Percentiles rank a stretch among this genome's conserved stretches.
These are phyloP conservation scores for Mormyrus iriodes DNA, from an alignment of 2,113 vertebrate genomes.

Conservation along the genomic window DNA sequence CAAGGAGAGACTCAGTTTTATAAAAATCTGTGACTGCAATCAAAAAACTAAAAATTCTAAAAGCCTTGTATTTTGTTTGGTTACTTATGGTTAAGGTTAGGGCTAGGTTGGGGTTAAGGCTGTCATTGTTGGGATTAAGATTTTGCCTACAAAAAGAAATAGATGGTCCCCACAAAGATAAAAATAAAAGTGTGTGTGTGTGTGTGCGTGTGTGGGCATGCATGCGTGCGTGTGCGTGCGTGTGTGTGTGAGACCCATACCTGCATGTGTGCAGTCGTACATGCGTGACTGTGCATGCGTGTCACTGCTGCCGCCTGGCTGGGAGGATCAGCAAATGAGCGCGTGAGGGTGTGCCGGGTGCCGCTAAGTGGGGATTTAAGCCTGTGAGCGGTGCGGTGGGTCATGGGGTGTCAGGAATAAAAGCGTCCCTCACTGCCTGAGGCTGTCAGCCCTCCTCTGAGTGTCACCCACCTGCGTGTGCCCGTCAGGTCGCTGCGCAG, in stretches of 20 bases:
- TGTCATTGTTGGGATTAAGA: background rate
- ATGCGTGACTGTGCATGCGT: background rate
- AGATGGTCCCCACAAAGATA: background rate
- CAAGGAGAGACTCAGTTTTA: background rate
- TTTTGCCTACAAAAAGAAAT: background rate
- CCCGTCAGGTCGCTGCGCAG: conserved; percentile 23
- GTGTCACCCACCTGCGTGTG: conserved; percentile 50
- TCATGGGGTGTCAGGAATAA: conserved; percentile 37
- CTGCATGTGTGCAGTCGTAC: background rate
- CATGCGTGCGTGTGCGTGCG: conserved; percentile 14
- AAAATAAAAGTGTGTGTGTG: background rate
- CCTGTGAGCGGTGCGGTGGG: conserved; percentile 11
- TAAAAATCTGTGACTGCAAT: background rate
- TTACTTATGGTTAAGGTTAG: background rate
- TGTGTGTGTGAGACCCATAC: background rate
- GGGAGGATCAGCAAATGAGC: background rate
- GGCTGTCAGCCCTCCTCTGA: conserved; percentile 50
- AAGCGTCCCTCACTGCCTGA: conserved; percentile 38
- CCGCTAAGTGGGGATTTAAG: background rate
- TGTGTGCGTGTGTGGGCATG: background rate
- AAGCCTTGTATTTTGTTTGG: background rate
- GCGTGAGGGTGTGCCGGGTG: background rate
- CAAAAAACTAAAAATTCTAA: background rate
- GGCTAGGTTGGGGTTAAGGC: background rate
- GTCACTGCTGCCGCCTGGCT: background rate